Percentiles rank a stretch among this genome's conserved stretches.
These are phyloP conservation scores for Goniozus legneri DNA, from an alignment of 1,140 invertebrate species.

Conservation along the genomic window DNA sequence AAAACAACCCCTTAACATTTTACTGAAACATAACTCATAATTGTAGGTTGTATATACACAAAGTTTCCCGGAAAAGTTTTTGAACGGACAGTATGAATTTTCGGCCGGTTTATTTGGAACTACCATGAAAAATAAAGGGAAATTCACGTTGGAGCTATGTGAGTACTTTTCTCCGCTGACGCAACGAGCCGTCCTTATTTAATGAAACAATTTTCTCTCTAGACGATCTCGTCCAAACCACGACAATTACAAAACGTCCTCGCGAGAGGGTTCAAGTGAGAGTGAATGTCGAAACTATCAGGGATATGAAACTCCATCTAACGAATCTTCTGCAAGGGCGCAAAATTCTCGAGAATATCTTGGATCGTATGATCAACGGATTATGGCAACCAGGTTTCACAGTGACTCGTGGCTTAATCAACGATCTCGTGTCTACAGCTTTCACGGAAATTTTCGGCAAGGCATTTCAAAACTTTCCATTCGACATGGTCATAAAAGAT, in stretches of 20 bases:
- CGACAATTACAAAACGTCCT: conserved; percentile 62
- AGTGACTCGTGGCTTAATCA: conserved; percentile 68
- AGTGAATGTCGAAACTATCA: conserved; percentile 69
- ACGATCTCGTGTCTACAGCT: conserved; percentile 74
- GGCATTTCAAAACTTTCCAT: conserved; percentile 66
- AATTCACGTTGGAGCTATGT: conserved; percentile 71
- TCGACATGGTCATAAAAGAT: conserved; percentile 59
- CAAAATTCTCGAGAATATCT: conserved; percentile 60
- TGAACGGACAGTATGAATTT: conserved; percentile 68
- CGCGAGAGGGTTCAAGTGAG: conserved; percentile 60
- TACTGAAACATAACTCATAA: no score
- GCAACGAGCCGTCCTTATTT: no score
- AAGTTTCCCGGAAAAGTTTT: conserved; percentile 74
- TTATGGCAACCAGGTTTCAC: conserved; percentile 75
- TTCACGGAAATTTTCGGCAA: conserved; percentile 78
- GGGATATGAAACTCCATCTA: conserved; percentile 73
- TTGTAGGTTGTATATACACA: conserved; percentile 72
- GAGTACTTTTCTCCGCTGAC: no score
- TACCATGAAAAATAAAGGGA: conserved; percentile 60
- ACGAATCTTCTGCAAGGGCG: conserved; percentile 66
- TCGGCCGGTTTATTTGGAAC: conserved; percentile 61
- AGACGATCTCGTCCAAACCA: conserved; percentile 62
- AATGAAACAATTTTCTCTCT: conserved; percentile 10
- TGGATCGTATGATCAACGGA: conserved; percentile 68
- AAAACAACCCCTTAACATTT: no score